Percentiles rank a stretch among this genome's conserved stretches.
Conservation (phyloP, 2,113 vertebrate species). For the Lophius piscatorius region DNA sequence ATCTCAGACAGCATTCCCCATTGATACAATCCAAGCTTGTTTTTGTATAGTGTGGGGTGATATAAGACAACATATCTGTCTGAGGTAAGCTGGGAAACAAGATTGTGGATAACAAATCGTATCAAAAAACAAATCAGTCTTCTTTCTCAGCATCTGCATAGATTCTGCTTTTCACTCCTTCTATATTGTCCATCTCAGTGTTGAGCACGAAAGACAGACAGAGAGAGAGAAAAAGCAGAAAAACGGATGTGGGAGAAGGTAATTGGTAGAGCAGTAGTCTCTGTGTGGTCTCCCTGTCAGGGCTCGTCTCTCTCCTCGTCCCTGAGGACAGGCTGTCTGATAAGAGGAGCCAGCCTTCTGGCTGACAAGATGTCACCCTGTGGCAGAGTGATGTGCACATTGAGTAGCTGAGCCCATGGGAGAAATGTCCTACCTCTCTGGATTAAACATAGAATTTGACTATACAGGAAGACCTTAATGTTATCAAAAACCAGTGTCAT, state of each 20-base stretch:
- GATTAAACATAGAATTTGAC: constrained; percentile 31
- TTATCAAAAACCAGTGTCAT: constrained; percentile 16
- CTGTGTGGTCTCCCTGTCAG: constrained; percentile 45
- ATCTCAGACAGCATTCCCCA: constrained; percentile 30
- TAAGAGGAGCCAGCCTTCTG: constrained; percentile 40
- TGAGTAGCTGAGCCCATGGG: constrained; percentile 1
- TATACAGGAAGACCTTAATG: neutral
- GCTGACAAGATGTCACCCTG: constrained; percentile 53
- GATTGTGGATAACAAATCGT: constrained; percentile 7
- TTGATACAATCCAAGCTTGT: constrained; percentile 21
- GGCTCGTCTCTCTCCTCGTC: constrained; percentile 42
- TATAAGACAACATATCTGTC: constrained; percentile 16
- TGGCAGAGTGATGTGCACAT: constrained; percentile 28
- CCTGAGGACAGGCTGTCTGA: constrained; percentile 59
- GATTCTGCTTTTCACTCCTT: neutral
- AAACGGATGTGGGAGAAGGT: constrained; percentile 22
- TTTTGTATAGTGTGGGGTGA: neutral
- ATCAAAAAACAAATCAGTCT: neutral
- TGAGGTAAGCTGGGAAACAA: neutral
- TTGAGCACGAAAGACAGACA: neutral
- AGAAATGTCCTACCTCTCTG: constrained; percentile 16
- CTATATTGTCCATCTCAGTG: neutral
- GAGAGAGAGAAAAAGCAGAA: constrained; percentile 5
- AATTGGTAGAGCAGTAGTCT: constrained; percentile 47
- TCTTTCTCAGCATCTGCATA: constrained; percentile 8